Evolutionary conservation across 2,888 invertebrate genomes (phyloP), one percentile per base, ranked within the genome.

Genomic region (Platerodrilus igneus): DNA sequence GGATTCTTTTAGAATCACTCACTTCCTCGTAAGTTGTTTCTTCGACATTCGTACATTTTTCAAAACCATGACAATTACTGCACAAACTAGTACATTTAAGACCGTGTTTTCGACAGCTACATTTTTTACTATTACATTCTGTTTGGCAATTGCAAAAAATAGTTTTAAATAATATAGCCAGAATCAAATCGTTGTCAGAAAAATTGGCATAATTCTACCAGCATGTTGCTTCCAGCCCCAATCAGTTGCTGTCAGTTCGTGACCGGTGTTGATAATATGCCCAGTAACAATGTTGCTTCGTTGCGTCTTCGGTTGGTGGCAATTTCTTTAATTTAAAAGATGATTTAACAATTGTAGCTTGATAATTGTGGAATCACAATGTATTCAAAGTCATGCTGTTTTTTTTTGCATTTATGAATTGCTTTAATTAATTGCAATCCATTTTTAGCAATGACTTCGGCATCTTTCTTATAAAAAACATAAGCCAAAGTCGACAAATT

Each of bases 241-340:
- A 40, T 48, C 41, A n/a, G 38, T 45, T 42, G 47, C 39, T 41
- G 43, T 38, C 10, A 47, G 15, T 45, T n/a, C n/a, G n/a, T n/a
- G n/a, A n/a, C n/a, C n/a, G n/a, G n/a, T n/a, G n/a, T n/a, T n/a
- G n/a, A n/a, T n/a, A n/a, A n/a, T n/a, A n/a, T n/a, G n/a, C n/a
- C n/a, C n/a, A n/a, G n/a, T n/a, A n/a, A n/a, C n/a, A n/a, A 34
- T 52, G 47, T 40, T 51, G 47, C 41, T 47, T 41, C n/a, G 50
- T 50, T 38, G 50, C 47, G 19, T 49, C 52, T 45, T 50, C 41
- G 14, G 49, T 53, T 8, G 48, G 47, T 6, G 48, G 52, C 17
- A 51, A 46, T 23, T 36, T 41, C 20, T 45, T 47, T 25, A 50
- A 39, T 32, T n/a, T 37, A 33, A 50, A 51, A 46, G 37, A 47